These are phyloP conservation scores for Tadarida brasiliensis DNA, from an alignment of 2,797 vertebrate species.

Conservation along the genomic window DNA sequence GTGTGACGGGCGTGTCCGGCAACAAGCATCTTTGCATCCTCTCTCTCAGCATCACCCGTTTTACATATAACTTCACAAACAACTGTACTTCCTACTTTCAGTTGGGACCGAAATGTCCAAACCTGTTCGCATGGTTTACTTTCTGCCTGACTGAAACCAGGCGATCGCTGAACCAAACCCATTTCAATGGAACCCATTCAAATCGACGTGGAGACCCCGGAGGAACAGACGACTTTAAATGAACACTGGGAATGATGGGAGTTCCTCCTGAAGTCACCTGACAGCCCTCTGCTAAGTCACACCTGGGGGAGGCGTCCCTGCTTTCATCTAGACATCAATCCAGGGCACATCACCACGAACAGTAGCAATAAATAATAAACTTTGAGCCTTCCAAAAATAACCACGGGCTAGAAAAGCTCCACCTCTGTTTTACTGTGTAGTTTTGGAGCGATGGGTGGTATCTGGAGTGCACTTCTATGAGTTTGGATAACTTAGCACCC, in stretches of 20 bases:
- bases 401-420: background rate
- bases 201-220: background rate
- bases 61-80: background rate
- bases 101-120: background rate
- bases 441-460: accelerated
- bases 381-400: background rate
- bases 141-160: constrained; percentile 42
- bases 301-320: background rate
- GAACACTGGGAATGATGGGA: background rate
- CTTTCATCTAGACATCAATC: background rate
- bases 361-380: background rate
- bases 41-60: background rate
- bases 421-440: background rate
- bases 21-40: background rate
- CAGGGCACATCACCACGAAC: background rate
- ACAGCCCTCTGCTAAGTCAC: background rate
- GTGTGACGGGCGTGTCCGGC: background rate
- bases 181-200: background rate
- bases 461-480: background rate
- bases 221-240: background rate
- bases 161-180: constrained; percentile 15
- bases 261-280: background rate
- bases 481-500: background rate
- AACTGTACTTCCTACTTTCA: constrained; percentile 28
- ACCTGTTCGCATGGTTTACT: constrained; percentile 7